A percentile compares a stretch with the other conserved stretches of the same genome.
These are phyloP conservation scores for Atta cephalotes DNA, from an alignment of 1,140 invertebrate genomes.

Conservation along the genomic window DNA sequence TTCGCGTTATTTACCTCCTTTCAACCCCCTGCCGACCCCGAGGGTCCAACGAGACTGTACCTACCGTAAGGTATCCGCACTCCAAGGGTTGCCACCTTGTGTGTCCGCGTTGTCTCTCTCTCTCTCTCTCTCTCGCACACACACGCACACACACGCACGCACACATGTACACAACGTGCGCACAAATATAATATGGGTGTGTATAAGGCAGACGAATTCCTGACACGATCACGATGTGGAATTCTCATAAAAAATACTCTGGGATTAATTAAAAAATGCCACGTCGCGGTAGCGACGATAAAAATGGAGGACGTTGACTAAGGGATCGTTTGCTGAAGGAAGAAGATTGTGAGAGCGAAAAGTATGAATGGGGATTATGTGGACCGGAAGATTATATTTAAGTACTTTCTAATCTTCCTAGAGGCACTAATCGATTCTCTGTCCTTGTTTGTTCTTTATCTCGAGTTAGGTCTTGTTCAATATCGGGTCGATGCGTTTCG, in stretches of 20 bases:
- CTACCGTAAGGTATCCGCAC: slow-evolving; percentile 62
- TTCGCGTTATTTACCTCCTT: slow-evolving; percentile 81
- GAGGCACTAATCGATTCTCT: slow-evolving; percentile 71
- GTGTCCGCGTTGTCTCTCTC: neutral
- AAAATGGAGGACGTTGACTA: slow-evolving; percentile 57
- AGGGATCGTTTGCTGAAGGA: slow-evolving; percentile 54
- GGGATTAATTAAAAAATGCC: slow-evolving; percentile 83
- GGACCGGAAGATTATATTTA: slow-evolving; percentile 74
- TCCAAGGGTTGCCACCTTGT: slow-evolving; percentile 43
- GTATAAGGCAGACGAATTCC: slow-evolving; percentile 59
- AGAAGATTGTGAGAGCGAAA: slow-evolving; percentile 21
- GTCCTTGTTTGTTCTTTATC: slow-evolving; percentile 41
- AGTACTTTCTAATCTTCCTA: slow-evolving; percentile 75
- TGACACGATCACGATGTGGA: slow-evolving; percentile 75
- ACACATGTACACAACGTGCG: neutral
- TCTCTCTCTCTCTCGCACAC: neutral
- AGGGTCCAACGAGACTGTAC: slow-evolving; percentile 69
- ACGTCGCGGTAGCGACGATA: slow-evolving; percentile 63
- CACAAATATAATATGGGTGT: slow-evolving; percentile 4
- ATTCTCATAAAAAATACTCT: slow-evolving; percentile 81
- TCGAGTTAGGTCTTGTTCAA: no score
- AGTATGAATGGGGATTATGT: slow-evolving; percentile 66
- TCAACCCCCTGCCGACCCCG: slow-evolving; percentile 74
- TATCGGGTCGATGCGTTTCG: neutral
- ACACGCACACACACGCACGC: neutral